Percentiles rank a stretch among this genome's conserved stretches.
phyloP scores from a whole-genome alignment of 1,140 invertebrate species.

The Magallana ariakensis region DNA sequence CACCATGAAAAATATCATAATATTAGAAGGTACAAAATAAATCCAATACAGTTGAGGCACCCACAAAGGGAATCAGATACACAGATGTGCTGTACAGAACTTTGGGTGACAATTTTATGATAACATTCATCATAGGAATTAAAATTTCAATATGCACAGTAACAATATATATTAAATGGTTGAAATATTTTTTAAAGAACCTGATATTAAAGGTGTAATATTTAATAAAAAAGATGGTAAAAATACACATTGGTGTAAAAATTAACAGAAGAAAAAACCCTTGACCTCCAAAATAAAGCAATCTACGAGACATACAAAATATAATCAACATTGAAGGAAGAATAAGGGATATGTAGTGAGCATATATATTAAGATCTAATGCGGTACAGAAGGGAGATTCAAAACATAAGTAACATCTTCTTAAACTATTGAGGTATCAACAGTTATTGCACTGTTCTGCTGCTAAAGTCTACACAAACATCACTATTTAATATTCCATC shows the following conservation, averaged over 20 bases:
- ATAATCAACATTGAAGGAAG: neutral
- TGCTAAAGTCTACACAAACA: neutral
- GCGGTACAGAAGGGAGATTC: slow-evolving; percentile 9
- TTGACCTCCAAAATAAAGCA: neutral
- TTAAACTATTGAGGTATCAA: slow-evolving; percentile 1
- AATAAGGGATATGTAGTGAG: neutral
- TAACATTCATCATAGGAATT: too few species aligned
- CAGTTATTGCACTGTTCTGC: slow-evolving; percentile 32
- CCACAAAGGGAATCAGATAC: too few species aligned
- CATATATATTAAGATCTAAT: neutral
- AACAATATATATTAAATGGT: too few species aligned
- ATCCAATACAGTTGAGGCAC: too few species aligned
- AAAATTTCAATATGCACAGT: too few species aligned
- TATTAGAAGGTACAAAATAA: too few species aligned
- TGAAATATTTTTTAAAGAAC: too few species aligned
- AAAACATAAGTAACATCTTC: neutral
- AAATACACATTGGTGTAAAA: slow-evolving; percentile 3
- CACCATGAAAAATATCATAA: neutral
- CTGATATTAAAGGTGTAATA: too few species aligned
- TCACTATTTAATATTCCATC: neutral
- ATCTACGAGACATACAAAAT: neutral
- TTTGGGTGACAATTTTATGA: too few species aligned
- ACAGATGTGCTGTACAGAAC: too few species aligned
- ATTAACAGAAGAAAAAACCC: slow-evolving; percentile 6
- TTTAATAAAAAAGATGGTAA: neutral